Base-by-base conservation (phyloP, 2,888 invertebrate species). In the Hemithea aestivaria region DNA sequence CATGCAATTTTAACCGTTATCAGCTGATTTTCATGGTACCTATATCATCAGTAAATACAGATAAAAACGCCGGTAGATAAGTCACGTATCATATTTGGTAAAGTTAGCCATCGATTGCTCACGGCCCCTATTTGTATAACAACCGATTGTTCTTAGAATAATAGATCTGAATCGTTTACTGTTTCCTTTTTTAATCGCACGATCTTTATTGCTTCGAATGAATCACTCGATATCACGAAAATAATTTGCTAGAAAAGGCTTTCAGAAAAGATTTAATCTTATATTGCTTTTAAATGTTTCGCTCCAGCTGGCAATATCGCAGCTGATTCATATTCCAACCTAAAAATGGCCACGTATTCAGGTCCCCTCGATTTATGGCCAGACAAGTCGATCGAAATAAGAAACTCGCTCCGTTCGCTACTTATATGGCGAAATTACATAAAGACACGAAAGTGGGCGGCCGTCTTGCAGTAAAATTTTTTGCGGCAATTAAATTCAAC, bases 381-480 rank as follows among this genome's bases (percentile, higher is more conserved):
- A 42, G 59, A 59, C 56, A 46, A 38, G 43, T 42, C 41, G 48
- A 55, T 58, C 45, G 53, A 53, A 66, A 63, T 58, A 54, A 57
- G 62, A 62, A 71, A 68, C 68, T 57, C 41, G 70, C 49, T 46
- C 37, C 20, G 66, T 53, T 66, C 66, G 60, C 65, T 50, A 40
- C 75, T 56, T 73, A 67, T 68, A 78, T 50, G 75, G 78, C 51
- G 48, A 61, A 53, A 56, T 69, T 70, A 68, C 63, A 63, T 72
- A 67, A 69, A 62, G 45, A 45, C 62, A 54, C 57, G 66, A 71
- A 73, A 73, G 75, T 68, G 47, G 72, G 66, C 62, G 66, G 58
- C 60, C 56, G 48, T 51, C 43, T 48, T 41, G 41, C 44, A 38
- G 44, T 46, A 24, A 58, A 53, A 45, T 55, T 72, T 72, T 73